phyloP scores from a whole-genome alignment of 1,140 invertebrate species.

The Uloborus diversus region DNA sequence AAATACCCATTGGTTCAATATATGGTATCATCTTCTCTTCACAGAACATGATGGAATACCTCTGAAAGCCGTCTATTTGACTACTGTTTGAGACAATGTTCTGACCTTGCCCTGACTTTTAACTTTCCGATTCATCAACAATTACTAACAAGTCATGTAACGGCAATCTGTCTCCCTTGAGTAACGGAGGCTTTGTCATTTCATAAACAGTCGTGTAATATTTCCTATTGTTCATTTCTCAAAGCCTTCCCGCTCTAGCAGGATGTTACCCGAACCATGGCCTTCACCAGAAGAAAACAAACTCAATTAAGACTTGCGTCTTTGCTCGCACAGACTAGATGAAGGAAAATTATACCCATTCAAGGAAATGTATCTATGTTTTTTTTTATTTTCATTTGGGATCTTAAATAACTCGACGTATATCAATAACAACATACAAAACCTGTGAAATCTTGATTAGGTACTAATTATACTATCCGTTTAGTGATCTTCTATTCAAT shows the following conservation, averaged over 20 bases:
- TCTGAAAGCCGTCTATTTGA: too few species aligned
- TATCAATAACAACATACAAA: too few species aligned
- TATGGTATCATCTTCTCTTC: too few species aligned
- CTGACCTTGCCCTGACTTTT: conserved; percentile 1
- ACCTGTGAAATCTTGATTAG: too few species aligned
- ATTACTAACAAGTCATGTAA: neutral
- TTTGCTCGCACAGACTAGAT: neutral
- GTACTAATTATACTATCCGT: too few species aligned
- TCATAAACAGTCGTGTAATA: neutral
- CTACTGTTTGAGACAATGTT: too few species aligned
- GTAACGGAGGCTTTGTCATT: neutral
- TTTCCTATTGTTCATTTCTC: conserved; percentile 33
- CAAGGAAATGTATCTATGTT: neutral
- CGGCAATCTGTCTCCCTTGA: conserved; percentile 5
- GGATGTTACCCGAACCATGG: conserved; percentile 28
- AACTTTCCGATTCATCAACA: neutral
- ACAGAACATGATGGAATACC: too few species aligned
- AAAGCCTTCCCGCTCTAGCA: conserved; percentile 5
- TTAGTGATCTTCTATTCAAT: too few species aligned
- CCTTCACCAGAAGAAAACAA: conserved; percentile 3
- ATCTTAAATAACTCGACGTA: too few species aligned
- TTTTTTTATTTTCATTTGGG: too few species aligned
- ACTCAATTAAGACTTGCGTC: neutral
- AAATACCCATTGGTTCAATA: too few species aligned
- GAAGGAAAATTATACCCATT: conserved; percentile 1